Evolutionary conservation across 2,888 invertebrate species (phyloP), one percentile per base, ranked within the genome.

Genomic region (Hesperia comma): DNA sequence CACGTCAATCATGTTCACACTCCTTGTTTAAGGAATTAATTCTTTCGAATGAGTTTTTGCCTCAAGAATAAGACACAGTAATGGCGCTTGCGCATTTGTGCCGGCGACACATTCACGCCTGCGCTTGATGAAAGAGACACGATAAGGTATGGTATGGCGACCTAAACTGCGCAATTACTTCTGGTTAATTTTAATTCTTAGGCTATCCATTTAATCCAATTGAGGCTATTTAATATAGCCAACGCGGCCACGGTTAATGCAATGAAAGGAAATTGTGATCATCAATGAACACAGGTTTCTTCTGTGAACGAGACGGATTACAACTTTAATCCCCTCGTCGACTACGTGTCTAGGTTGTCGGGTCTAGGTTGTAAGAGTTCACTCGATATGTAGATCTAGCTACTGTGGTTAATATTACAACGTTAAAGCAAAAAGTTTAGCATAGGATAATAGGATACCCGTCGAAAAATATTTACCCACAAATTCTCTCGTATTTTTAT

Each of bases 1-100:
- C 72, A 69, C 75, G 76, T 78, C 78, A 79, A 79, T 79, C 77
- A 77, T 71, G 73, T 71, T 74, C 74, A 75, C 73, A 74, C 75
- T 74, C 71, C 67, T 74, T 71, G 71, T 71, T 71, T 70, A 73
- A 69, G 63, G 56, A 63, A 61, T 61, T 67, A 67, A 67, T 67
- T 61, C 49, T 46, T 67, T 46, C 37, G 55, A 49, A 7, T 54
- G 37, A 55, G 17, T 60, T 55, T 67, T 67, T 61, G 58, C n/a
- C 51, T n/a, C 58, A 43, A 37, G 33, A 33, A 33, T 33, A 54
- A 54, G 14, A 66, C 21, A 15, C 43, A 33, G 33, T 43, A 61
- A 54, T 46, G 46, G 19, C 15, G 56, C 46, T 40, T 49, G 56
- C 5, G 43, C 15, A n/a, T 54, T 15, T 46, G 53, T 62, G 53